phyloP scores from a whole-genome alignment of 2,797 vertebrate species.

The Catamblyrhynchus diadema region DNA sequence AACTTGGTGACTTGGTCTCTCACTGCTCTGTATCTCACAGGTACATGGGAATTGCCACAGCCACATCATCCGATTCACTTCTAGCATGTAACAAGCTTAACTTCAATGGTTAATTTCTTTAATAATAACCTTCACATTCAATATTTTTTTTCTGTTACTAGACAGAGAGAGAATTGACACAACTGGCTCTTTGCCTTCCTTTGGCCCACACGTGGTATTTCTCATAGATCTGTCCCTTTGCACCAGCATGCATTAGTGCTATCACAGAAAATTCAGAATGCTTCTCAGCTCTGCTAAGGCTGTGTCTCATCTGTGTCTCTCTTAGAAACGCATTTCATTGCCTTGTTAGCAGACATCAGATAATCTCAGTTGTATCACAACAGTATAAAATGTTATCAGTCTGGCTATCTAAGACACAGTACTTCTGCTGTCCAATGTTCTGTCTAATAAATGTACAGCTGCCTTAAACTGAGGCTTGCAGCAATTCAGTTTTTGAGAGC shows the following conservation, averaged over 20 bases:
- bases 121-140: not conserved
- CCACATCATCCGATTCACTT: not conserved
- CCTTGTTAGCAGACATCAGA: conserved; percentile 46
- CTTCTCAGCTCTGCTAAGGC: not conserved
- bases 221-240: not conserved
- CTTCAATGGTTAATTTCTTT: not conserved
- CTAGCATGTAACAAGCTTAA: not conserved
- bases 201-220: not conserved
- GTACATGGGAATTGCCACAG: accelerated
- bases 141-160: not conserved
- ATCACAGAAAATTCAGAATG: not conserved
- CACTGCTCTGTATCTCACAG: not conserved
- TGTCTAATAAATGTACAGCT: not conserved
- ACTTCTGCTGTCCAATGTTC: not conserved
- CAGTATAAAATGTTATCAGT: conserved; percentile 53
- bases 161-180: not conserved
- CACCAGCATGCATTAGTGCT: not conserved
- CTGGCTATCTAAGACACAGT: conserved; percentile 21
- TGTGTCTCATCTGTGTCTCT: not conserved
- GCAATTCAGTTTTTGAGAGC: conserved; percentile 36
- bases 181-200: not conserved
- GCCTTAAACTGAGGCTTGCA: conserved; percentile 40
- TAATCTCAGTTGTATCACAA: conserved; percentile 38
- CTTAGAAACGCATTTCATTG: conserved; percentile 15
- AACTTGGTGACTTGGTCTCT: not conserved